phyloP scores from a whole-genome alignment of 2,797 vertebrate species.

The Danio aesculapii region DNA sequence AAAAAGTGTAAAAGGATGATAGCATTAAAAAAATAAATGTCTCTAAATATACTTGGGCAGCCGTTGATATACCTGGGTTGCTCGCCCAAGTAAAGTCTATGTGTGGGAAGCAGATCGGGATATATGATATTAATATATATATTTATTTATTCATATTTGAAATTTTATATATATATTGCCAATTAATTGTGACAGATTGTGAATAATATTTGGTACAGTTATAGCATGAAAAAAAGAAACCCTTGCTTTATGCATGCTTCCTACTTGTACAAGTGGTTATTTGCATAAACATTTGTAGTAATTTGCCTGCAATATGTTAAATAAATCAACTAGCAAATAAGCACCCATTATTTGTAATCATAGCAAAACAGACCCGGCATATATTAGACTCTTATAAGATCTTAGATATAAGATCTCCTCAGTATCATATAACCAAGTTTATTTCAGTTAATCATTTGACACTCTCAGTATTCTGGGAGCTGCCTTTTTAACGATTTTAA shows the following conservation, averaged over 20 bases:
- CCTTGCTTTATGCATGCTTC: not conserved
- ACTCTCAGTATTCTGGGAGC: slow-evolving; percentile 23
- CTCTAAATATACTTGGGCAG: too few species aligned
- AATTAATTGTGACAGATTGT: not conserved
- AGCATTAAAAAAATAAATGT: too few species aligned
- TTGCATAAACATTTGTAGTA: not conserved
- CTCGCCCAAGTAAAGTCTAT: too few species aligned
- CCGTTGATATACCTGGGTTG: too few species aligned
- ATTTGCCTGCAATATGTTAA: not conserved
- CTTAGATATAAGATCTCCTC: not conserved
- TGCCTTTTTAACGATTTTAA: slow-evolving; percentile 20
- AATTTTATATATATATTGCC: too few species aligned
- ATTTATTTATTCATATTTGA: too few species aligned
- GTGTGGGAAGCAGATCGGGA: too few species aligned
- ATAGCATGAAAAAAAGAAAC: not conserved
- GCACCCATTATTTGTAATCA: not conserved
- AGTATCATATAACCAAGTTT: not conserved
- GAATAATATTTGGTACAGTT: not conserved
- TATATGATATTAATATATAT: too few species aligned
- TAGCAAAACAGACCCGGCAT: not conserved
- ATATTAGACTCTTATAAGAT: not conserved
- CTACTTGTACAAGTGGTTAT: not conserved
- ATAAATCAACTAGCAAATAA: not conserved
- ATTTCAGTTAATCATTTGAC: slow-evolving; percentile 16
- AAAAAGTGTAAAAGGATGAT: too few species aligned